phyloP scores from a whole-genome alignment of 1,140 invertebrate species.

The Dreissena polymorpha region DNA sequence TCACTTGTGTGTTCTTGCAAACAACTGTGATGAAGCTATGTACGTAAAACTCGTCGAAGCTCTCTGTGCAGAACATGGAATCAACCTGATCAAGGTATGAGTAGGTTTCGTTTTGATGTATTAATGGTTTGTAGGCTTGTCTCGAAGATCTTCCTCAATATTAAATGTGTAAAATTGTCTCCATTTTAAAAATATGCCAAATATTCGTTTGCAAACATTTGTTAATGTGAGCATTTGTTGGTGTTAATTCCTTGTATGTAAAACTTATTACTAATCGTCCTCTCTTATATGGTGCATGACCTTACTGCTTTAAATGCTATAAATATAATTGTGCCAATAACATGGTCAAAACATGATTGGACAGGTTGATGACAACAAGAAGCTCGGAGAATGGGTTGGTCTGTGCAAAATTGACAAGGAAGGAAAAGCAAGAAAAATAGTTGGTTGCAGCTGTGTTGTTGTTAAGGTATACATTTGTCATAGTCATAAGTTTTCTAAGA shows the following conservation, averaged over 20 bases:
- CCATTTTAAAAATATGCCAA: too few relatives aligned
- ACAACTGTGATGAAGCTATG: conserved; percentile 98
- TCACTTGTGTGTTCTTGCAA: conserved; percentile 96
- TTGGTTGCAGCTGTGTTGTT: conserved; percentile 98
- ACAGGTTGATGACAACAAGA: conserved; percentile 97
- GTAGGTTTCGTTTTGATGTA: neutral
- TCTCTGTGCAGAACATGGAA: conserved; percentile 98
- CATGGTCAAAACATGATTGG: neutral
- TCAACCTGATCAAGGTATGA: conserved; percentile 92
- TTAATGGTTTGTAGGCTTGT: neutral
- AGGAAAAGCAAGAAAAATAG: conserved; percentile 99
- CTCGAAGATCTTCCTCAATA: too few relatives aligned
- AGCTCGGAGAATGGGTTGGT: conserved; percentile 99
- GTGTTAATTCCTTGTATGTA: too few relatives aligned
- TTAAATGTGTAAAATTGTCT: too few relatives aligned
- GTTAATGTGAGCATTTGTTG: too few relatives aligned
- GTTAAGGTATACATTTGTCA: conserved; percentile 84
- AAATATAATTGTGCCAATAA: neutral
- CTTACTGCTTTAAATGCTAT: too few relatives aligned
- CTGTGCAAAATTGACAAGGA: conserved; percentile 99
- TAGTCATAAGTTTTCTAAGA: neutral
- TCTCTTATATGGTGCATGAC: too few relatives aligned
- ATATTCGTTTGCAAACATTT: too few relatives aligned
- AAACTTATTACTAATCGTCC: too few relatives aligned
- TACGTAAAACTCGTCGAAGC: conserved; percentile 99